Evolutionary conservation across 1,140 invertebrate genomes (phyloP).

Genomic region (Pseudoatta argentina): DNA sequence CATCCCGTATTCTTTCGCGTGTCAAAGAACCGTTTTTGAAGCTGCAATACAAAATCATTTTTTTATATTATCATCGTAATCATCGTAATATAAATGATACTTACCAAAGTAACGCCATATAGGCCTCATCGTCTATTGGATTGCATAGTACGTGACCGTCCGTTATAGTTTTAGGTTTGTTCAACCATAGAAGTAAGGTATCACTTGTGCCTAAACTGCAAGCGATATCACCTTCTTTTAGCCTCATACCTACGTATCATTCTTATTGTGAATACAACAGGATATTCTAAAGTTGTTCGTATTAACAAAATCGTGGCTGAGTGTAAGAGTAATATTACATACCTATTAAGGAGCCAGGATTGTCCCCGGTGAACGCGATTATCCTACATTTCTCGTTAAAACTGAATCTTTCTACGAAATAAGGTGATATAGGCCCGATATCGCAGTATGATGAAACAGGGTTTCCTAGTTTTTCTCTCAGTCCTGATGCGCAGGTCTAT

Average conservation of each 20-base stretch:
- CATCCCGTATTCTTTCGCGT: constrained; percentile 93
- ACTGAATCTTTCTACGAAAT: constrained; percentile 94
- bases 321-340: constrained; percentile 61
- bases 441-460: constrained; percentile 90
- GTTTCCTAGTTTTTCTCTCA: constrained; percentile 90
- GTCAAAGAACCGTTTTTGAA: constrained; percentile 98
- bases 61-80: not conserved
- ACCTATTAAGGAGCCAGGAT: constrained; percentile 94
- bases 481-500: constrained; percentile 89
- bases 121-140: constrained; percentile 91
- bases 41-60: constrained; percentile 84
- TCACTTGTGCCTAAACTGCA: constrained; percentile 98
- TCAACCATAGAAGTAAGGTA: constrained; percentile 94
- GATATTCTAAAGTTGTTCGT: not conserved
- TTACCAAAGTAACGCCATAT: constrained; percentile 96
- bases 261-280: constrained; percentile 23
- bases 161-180: constrained; percentile 88
- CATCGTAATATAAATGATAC: not conserved
- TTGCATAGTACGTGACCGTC: constrained; percentile 96
- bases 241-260: constrained; percentile 90
- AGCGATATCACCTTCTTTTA: constrained; percentile 93
- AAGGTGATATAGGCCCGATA: constrained; percentile 91
- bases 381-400: constrained; percentile 93
- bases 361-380: constrained; percentile 97
- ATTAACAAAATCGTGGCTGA: not conserved